phyloP scores from a whole-genome alignment of 2,888 invertebrate species.

The Cacoxenus indagator region DNA sequence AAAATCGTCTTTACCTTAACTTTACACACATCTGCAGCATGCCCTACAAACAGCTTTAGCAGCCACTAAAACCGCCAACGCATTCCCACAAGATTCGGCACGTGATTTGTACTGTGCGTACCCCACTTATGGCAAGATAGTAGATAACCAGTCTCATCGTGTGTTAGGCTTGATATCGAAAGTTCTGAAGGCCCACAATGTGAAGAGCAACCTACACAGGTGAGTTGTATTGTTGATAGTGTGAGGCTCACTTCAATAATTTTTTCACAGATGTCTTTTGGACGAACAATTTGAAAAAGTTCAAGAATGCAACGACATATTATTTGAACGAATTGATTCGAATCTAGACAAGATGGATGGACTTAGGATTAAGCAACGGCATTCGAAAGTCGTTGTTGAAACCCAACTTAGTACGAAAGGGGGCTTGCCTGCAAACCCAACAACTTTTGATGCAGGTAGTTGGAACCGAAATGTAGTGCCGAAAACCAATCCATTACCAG shows the following conservation, averaged over 20 bases:
- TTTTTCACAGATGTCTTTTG: conserved; percentile 69
- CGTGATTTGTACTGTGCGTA: conserved; percentile 84
- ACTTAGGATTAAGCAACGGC: conserved; percentile 69
- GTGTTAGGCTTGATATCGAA: conserved; percentile 76
- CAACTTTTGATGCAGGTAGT: conserved; percentile 70
- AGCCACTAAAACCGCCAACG: conserved; percentile 80
- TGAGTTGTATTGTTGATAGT: conserved; percentile 40
- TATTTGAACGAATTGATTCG: conserved; percentile 85
- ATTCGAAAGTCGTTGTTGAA: conserved; percentile 72
- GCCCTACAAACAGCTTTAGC: conserved; percentile 78
- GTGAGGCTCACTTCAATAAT: not conserved
- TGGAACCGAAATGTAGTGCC: conserved; percentile 73
- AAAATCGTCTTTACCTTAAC: not conserved
- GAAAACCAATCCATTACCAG: conserved; percentile 44
- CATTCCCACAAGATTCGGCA: conserved; percentile 79
- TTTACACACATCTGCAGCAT: conserved; percentile 44
- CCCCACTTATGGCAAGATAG: conserved; percentile 79
- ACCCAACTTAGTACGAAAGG: conserved; percentile 56
- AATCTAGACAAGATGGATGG: conserved; percentile 79
- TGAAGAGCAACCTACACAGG: conserved; percentile 74
- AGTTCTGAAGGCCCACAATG: conserved; percentile 73
- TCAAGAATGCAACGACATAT: conserved; percentile 85
- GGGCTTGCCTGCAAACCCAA: not conserved
- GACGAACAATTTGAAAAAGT: conserved; percentile 83
- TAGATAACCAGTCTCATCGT: conserved; percentile 76